A percentile compares a stretch with the other conserved stretches of the same genome.
phyloP scores from a whole-genome alignment of 2,888 invertebrate genomes.

The Cheilosia urbana region DNA sequence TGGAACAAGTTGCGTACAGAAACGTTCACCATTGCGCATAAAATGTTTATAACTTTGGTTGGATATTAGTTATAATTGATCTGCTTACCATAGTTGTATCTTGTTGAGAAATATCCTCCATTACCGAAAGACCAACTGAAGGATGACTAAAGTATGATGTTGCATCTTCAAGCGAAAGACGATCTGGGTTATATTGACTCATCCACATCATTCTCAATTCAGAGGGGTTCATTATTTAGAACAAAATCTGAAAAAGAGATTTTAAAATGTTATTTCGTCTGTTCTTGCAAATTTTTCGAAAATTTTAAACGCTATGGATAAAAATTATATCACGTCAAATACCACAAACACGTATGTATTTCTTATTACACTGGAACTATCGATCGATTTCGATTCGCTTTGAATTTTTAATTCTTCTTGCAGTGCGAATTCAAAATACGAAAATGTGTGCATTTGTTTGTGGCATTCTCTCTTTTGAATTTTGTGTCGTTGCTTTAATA shows the following conservation, averaged over 20 bases:
- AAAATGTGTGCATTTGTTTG: too few relatives aligned
- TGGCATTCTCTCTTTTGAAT: too few relatives aligned
- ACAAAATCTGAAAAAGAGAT: slow-evolving; percentile 10
- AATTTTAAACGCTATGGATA: too few relatives aligned
- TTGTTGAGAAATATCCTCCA: slow-evolving; percentile 85
- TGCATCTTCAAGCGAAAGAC: slow-evolving; percentile 83
- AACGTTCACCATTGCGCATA: slow-evolving; percentile 24
- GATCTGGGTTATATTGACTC: slow-evolving; percentile 85
- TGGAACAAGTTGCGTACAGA: slow-evolving; percentile 68
- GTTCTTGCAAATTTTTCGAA: too few relatives aligned
- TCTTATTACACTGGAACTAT: too few relatives aligned
- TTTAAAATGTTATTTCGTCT: too few relatives aligned
- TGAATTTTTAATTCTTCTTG: too few relatives aligned
- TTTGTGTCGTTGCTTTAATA: too few relatives aligned
- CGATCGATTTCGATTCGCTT: too few relatives aligned
- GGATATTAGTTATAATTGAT: not conserved
- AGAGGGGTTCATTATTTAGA: slow-evolving; percentile 78
- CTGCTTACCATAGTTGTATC: slow-evolving; percentile 84
- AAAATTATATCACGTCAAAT: too few relatives aligned
- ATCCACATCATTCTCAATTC: slow-evolving; percentile 89
- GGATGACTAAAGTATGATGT: slow-evolving; percentile 84
- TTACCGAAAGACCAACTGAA: slow-evolving; percentile 84
- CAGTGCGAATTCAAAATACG: too few relatives aligned
- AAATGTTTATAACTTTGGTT: not conserved
- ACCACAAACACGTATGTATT: too few relatives aligned